Conservation (phyloP, 2,113 vertebrate genomes). For the Patagioenas fasciata region DNA sequence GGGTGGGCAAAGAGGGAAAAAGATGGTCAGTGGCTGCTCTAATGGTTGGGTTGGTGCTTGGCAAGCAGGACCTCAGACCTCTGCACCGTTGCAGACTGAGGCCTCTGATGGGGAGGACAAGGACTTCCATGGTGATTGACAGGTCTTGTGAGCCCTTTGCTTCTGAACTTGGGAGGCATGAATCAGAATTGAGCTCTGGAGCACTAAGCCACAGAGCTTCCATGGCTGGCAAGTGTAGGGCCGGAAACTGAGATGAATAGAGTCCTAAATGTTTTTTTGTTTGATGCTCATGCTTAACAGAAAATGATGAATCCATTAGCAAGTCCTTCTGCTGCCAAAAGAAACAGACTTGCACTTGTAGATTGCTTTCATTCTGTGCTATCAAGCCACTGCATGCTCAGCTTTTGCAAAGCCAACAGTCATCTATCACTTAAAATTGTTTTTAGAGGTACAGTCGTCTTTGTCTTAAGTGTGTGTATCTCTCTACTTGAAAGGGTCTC, state of each 20-base stretch:
- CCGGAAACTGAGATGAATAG: slow-evolving; percentile 69
- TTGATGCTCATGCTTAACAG: slow-evolving; percentile 71
- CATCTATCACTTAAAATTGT: slow-evolving; percentile 64
- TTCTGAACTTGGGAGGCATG: slow-evolving; percentile 14
- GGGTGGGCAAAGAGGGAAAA: neutral
- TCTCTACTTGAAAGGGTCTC: slow-evolving; percentile 53
- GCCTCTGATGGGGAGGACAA: neutral
- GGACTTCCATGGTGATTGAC: neutral
- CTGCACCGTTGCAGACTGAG: neutral
- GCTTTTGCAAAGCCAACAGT: slow-evolving; percentile 59
- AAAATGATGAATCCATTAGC: slow-evolving; percentile 78
- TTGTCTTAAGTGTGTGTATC: slow-evolving; percentile 58
- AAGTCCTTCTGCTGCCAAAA: slow-evolving; percentile 76
- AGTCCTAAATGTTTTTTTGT: slow-evolving; percentile 75
- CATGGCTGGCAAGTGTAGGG: slow-evolving; percentile 63
- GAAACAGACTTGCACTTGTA: slow-evolving; percentile 76
- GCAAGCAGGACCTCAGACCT: neutral
- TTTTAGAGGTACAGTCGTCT: slow-evolving; percentile 48
- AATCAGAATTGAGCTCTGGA: slow-evolving; percentile 27
- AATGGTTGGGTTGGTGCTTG: neutral
- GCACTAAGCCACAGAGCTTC: slow-evolving; percentile 55
- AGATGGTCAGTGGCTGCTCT: neutral
- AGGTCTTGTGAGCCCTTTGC: neutral
- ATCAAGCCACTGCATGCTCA: slow-evolving; percentile 72
- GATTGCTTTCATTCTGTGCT: slow-evolving; percentile 75